phyloP scores from a whole-genome alignment of 2,888 invertebrate species.

The Patella depressa region DNA sequence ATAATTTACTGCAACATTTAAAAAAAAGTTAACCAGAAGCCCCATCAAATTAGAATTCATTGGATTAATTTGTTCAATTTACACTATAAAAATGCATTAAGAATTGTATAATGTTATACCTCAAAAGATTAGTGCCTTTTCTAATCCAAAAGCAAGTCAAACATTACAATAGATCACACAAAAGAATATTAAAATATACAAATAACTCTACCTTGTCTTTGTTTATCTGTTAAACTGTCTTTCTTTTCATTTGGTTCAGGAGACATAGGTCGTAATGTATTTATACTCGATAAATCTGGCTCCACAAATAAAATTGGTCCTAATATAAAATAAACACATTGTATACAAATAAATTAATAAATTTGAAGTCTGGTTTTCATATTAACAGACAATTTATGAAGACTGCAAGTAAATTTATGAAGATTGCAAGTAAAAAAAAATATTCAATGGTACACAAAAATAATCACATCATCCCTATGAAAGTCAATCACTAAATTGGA shows the following conservation, averaged over 20 bases:
- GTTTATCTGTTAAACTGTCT: constrained; percentile 58
- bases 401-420: neutral
- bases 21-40: too few species aligned
- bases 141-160: neutral
- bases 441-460: too few species aligned
- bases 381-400: neutral
- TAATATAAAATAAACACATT: constrained; percentile 43
- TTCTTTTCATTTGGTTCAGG: constrained; percentile 55
- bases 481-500: too few species aligned
- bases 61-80: too few species aligned
- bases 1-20: too few species aligned
- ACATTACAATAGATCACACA: constrained; percentile 7
- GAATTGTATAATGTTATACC: too few species aligned
- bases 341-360: neutral
- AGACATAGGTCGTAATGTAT: constrained; percentile 58
- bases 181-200: constrained; percentile 9
- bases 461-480: too few species aligned
- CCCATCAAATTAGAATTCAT: too few species aligned
- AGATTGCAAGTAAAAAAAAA: too few species aligned
- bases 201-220: constrained; percentile 48
- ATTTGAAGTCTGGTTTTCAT: neutral
- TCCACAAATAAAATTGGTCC: constrained; percentile 74
- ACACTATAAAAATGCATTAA: too few species aligned
- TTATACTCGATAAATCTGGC: constrained; percentile 68
- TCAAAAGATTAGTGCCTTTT: too few species aligned